phyloP scores from a whole-genome alignment of 2,113 vertebrate genomes.

The Cricetomys ansorgei region DNA sequence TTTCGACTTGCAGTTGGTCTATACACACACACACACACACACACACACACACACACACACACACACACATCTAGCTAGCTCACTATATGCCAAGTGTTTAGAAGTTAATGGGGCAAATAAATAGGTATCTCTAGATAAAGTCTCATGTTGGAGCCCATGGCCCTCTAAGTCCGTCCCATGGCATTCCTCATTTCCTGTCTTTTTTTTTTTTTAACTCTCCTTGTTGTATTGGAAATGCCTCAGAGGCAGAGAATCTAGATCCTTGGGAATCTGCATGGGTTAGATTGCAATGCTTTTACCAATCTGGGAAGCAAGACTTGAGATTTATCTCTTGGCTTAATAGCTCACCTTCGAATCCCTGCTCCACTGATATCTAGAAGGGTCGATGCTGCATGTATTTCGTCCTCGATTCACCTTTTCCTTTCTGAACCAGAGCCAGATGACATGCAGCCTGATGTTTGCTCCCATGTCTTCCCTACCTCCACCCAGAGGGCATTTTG shows the following conservation, averaged over 20 bases:
- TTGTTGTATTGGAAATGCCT: not conserved
- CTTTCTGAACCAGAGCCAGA: not conserved
- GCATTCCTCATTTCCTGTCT: rapidly evolving
- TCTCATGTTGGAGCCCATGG: rapidly evolving
- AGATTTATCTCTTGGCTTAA: not conserved
- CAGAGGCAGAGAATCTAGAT: not conserved
- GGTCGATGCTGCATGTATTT: not conserved
- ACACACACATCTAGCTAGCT: not conserved
- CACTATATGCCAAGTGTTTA: not conserved
- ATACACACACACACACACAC: not conserved
- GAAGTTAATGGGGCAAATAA: not conserved
- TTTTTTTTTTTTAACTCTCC: not conserved
- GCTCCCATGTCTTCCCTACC: not conserved
- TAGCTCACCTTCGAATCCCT: not conserved
- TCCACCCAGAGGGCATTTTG: not conserved
- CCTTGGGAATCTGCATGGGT: not conserved
- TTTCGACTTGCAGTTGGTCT: not conserved
- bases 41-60: not conserved
- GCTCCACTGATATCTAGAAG: not conserved
- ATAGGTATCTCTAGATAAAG: too few relatives aligned
- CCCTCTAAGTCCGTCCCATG: not conserved
- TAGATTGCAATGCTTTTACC: not conserved
- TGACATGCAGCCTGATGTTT: not conserved
- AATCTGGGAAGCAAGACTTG: not conserved
- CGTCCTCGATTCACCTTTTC: not conserved